Conservation (phyloP, 1,140 invertebrate genomes). For the Homarus americanus region DNA sequence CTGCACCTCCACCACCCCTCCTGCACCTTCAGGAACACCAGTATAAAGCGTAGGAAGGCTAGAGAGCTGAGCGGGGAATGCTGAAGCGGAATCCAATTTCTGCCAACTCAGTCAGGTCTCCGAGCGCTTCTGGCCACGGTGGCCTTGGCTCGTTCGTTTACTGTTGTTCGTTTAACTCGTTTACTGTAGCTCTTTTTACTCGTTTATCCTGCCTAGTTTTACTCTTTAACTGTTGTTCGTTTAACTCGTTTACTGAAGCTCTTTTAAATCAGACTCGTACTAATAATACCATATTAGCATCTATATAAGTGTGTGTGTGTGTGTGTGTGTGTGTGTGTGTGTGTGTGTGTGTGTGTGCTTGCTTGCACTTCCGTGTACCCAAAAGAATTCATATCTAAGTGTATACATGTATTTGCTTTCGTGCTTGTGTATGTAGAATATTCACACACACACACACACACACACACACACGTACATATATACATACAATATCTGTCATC, state of each 20-base stretch:
- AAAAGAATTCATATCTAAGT: conserved; percentile 3
- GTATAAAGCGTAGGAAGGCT: conserved; percentile 26
- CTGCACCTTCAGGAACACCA: conserved; percentile 21
- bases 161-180: background rate
- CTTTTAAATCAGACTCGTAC: too few species aligned
- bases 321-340: conserved; percentile 27
- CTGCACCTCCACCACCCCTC: background rate
- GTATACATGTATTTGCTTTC: conserved; percentile 2
- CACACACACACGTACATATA: background rate
- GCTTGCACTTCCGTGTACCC: conserved; percentile 19
- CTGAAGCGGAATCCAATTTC: conserved; percentile 42
- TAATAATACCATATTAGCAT: background rate
- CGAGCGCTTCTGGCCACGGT: background rate
- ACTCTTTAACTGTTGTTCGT: background rate
- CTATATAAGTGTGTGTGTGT: conserved; percentile 11
- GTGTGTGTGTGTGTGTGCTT: conserved; percentile 33
- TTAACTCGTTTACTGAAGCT: too few species aligned
- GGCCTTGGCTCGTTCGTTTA: background rate
- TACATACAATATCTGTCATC: background rate
- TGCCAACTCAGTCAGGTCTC: conserved; percentile 36
- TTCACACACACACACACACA: background rate
- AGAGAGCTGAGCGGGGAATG: conserved; percentile 31
- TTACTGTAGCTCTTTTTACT: background rate
- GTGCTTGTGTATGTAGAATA: background rate
- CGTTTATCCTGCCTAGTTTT: background rate